A percentile compares a stretch with the other conserved stretches of the same genome.
Evolutionary conservation across 2,113 vertebrate species (phyloP).

Genomic region (Bufo bufo): DNA sequence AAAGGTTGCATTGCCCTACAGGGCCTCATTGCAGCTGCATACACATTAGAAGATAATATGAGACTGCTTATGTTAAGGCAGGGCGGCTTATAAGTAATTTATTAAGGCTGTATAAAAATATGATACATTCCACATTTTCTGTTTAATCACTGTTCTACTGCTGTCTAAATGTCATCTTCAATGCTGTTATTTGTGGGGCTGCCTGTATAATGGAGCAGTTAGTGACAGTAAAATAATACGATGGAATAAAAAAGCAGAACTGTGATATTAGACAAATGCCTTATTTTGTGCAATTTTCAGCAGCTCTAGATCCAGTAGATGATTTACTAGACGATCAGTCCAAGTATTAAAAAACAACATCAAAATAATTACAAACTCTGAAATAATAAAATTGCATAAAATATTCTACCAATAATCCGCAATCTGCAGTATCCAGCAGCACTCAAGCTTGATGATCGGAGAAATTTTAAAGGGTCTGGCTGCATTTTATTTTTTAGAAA

Average conservation of each 20-base stretch:
- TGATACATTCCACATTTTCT: not conserved
- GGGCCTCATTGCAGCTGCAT: not conserved
- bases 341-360: not conserved
- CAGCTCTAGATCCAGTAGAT: not conserved
- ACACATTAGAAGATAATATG: not conserved
- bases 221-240: constrained; percentile 21
- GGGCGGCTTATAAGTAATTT: not conserved
- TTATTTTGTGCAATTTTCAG: not conserved
- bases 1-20: not conserved
- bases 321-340: not conserved
- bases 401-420: not conserved
- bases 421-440: no score
- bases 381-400: not conserved
- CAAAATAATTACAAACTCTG: not conserved
- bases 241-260: constrained; percentile 7
- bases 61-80: not conserved
- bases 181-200: not conserved
- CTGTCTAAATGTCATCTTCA: constrained; percentile 23
- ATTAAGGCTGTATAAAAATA: constrained; percentile 7
- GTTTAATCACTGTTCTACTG: constrained; percentile 1
- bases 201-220: constrained; percentile 13
- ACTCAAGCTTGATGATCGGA: no score
- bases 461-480: no score
- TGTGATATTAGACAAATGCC: not conserved
- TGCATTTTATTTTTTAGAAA: no score